Base-by-base conservation (phyloP, 2,113 vertebrate genomes). In the Hippocampus barbouri region DNA sequence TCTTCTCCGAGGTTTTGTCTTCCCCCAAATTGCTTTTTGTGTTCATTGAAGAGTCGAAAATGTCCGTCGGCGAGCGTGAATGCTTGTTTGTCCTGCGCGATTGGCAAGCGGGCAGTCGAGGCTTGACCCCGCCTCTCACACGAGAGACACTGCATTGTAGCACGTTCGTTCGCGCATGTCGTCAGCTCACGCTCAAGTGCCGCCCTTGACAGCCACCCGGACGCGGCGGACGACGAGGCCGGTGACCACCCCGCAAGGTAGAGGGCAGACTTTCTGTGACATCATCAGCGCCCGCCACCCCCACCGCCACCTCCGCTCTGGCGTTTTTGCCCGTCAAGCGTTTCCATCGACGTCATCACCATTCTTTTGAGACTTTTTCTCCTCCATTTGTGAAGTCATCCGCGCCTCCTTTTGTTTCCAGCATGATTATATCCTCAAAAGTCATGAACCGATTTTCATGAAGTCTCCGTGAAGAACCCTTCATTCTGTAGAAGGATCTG, bases 201-300 rank as follows among this genome's bases (percentile, higher is more conserved):
- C 84, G 76, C 77, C 82, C 83, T 90, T 89, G 85, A 87, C 89
- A 91, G 90, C 80, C 89, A 89, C 80, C 86, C 87, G 86, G 80
- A 72, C 78, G 73, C 70, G 69, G 88, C 69, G 68, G 86, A 90
- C 63, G 83, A 87, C 74, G 83, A 86, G 77, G 60, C 79, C 72
- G 77, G 78, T 0, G 90, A 88, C 77, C 87, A 90, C 82, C 25
- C 75, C 79, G 66, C 80, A 87, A 90, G 90, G 90, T 90, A 90
- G 49, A 72, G 8, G 63, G 21, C 74, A 76, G 53, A 69, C 71
- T 73, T 69, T 78, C 62, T 54, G 66, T 72, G 38, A 72, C 62
- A n/a, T n/a, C 53, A 54, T n/a, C 53, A 3, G 63, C 57, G 40
- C 54, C 56, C 72, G 51, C 61, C 18, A 21, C 2, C 8, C 9